Base-by-base conservation (phyloP, 2,888 invertebrate genomes). In the Lottia scabra region DNA sequence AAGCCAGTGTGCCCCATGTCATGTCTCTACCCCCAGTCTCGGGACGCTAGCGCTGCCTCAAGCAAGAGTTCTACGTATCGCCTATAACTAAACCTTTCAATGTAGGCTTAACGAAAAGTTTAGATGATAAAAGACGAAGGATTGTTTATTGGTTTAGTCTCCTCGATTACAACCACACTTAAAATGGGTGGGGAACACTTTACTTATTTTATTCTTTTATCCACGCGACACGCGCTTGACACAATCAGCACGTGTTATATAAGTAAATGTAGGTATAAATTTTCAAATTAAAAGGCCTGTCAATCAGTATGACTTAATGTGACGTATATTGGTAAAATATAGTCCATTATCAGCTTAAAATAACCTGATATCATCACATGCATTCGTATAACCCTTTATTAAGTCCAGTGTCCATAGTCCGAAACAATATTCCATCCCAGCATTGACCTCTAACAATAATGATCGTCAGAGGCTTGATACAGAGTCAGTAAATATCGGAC, bases 221-320 rank as follows among this genome's bases (percentile, higher is more conserved):
- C 19, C 56, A 56, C 56, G 56, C 56, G 56, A 56, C 56, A 56
- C 56, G 56, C 56, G 56, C 13, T 23, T 56, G 56, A 23, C 56
- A 23, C 56, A 23, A 56, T 10, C 12, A 56, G 56, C 56, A 56
- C 56, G 56, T 56, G 56, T 19, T 19, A 23, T 23, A 23, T 56
- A 56, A 23, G 56, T 56, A 56, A 56, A 56, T 56, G 56, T 56
- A 38, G 56, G 19, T 56, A 3, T 23, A 56, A 23, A 56, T 56
- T 23, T 56, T 56, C 56, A 23, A 12, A 12, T 23, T 23, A 56
- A 56, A 56, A 23, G 56, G 12, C 56, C 56, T 56, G 56, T 56
- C 56, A 56, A 56, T 56, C 56, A 56, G 3, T 5, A 19, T 10
- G 19, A 13, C 56, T 13, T 56, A 19, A 56, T 56, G 56, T 56